Percentiles rank a stretch among this genome's conserved stretches.
These are phyloP conservation scores for Fringilla coelebs DNA, from an alignment of 2,797 vertebrate species.

Conservation along the genomic window DNA sequence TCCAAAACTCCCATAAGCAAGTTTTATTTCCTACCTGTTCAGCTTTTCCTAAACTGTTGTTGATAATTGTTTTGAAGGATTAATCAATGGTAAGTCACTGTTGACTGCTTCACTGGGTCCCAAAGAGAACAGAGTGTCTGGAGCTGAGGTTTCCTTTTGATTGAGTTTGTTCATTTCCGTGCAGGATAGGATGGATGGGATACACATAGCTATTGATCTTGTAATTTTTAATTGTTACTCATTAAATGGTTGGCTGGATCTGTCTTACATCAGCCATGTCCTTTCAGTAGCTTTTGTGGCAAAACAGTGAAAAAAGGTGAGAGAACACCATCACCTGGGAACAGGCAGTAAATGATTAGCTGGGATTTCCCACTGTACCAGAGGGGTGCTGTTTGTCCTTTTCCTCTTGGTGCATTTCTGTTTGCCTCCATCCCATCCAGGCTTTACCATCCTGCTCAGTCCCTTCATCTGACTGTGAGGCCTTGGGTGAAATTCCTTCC, in stretches of 20 bases:
- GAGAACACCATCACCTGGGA: neutral
- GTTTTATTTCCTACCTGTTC: neutral
- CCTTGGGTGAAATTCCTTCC: neutral
- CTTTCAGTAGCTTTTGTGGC: neutral
- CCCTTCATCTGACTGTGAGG: neutral
- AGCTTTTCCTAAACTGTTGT: neutral
- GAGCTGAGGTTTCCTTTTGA: neutral
- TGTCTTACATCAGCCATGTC: neutral
- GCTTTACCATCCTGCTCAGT: neutral
- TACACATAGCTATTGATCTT: neutral
- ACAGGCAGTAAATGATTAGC: neutral
- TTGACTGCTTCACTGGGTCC: neutral
- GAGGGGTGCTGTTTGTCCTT: no score
- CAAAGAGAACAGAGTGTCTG: neutral
- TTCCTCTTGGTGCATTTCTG: neutral
- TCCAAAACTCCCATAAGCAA: neutral
- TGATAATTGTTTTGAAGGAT: neutral
- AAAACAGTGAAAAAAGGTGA: neutral
- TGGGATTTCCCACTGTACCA: neutral
- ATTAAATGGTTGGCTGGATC: neutral
- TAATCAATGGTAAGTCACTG: neutral
- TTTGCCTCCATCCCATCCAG: accelerated
- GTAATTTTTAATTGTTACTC: neutral
- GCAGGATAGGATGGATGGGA: neutral
- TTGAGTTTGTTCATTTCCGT: neutral